A percentile compares a stretch with the other conserved stretches of the same genome.
Evolutionary conservation across 2,113 vertebrate genomes (phyloP).

Genomic region (Scalopus aquaticus): DNA sequence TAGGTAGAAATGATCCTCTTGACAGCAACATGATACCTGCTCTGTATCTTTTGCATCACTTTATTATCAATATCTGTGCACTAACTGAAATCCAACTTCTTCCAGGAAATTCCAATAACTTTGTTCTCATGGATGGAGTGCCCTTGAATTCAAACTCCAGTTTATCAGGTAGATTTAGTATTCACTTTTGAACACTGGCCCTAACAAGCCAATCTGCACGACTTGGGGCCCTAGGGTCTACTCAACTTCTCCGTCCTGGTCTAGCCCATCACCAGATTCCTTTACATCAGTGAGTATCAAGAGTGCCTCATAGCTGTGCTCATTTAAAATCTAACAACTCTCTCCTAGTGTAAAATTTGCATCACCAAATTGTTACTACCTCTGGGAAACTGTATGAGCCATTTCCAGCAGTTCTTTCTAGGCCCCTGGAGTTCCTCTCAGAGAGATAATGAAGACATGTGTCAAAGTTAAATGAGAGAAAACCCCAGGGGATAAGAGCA

Average conservation of each 20-base stretch:
- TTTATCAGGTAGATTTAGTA: background rate
- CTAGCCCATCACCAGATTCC: background rate
- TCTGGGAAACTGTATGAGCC: slow-evolving; percentile 47
- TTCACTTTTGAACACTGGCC: background rate
- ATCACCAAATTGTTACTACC: slow-evolving; percentile 40
- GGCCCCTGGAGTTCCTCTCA: slow-evolving; percentile 57
- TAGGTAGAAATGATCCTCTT: background rate
- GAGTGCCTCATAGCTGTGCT: slow-evolving; percentile 32
- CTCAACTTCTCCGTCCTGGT: background rate
- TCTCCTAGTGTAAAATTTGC: slow-evolving; percentile 48
- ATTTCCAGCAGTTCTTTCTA: slow-evolving; percentile 51
- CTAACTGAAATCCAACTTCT: background rate
- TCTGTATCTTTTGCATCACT: background rate
- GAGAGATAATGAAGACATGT: slow-evolving; percentile 69
- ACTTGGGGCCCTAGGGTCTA: background rate
- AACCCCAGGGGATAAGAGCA: slow-evolving; percentile 51
- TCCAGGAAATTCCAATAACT: background rate
- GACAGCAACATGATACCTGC: background rate
- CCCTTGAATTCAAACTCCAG: background rate
- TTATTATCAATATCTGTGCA: background rate
- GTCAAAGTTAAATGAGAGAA: slow-evolving; percentile 73
- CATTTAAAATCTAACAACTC: slow-evolving; percentile 16
- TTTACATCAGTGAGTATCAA: background rate
- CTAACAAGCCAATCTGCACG: background rate
- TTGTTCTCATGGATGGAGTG: background rate